Conservation (phyloP, 30 jellyfish, hydroid and myxozoan genomes). For the Aurelia coerulea region DNA sequence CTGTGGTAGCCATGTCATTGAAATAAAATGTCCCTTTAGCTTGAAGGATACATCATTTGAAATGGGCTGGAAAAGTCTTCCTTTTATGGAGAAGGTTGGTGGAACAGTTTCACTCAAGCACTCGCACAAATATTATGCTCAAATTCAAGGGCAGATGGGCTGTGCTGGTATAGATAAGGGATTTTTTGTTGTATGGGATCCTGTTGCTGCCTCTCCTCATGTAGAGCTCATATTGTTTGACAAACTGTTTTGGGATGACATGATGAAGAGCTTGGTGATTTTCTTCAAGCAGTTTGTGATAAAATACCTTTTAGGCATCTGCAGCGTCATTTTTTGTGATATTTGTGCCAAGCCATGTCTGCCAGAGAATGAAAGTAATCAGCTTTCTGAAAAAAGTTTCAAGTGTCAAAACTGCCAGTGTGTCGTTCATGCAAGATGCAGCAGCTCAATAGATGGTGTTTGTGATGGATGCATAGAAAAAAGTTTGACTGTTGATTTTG, state of each 20-base stretch:
- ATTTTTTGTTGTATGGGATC: conserved; percentile 9
- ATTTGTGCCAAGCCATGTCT: conserved; percentile 5
- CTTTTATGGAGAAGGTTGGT: not conserved
- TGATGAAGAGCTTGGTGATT: not conserved
- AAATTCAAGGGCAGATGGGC: not conserved
- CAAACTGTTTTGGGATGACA: not conserved
- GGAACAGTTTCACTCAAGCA: not conserved
- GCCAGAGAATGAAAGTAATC: not conserved
- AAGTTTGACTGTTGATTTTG: not conserved
- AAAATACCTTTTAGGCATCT: not conserved
- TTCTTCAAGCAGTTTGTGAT: not conserved
- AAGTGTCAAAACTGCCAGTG: not conserved
- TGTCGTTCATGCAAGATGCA: not conserved
- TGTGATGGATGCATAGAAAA: conserved; percentile 1
- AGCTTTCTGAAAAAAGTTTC: not conserved
- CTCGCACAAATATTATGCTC: conserved; percentile 10
- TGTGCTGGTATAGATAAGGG: not conserved
- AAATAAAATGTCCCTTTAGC: not conserved
- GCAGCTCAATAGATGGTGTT: not conserved
- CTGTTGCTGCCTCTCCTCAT: conserved; percentile 6
- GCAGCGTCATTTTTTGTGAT: no score
- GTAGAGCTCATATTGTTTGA: not conserved
- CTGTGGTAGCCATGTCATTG: not conserved
- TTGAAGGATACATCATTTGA: not conserved
- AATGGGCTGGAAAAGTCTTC: not conserved